These are phyloP conservation scores for Heliconius cydno DNA, from an alignment of 2,888 invertebrate genomes.

Conservation along the genomic window DNA sequence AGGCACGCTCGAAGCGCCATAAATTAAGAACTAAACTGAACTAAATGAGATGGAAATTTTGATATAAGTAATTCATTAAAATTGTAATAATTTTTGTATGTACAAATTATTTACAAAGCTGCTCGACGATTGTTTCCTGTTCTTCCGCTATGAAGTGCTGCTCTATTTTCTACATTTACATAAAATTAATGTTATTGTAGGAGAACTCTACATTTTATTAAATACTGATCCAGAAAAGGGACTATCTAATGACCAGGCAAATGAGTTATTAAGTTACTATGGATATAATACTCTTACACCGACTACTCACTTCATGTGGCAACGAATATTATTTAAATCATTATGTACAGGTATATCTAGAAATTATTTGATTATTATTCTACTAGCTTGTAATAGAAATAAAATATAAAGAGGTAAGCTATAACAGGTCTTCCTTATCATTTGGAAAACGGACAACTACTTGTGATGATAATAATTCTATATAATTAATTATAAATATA, in stretches of 20 bases:
- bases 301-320: constrained; percentile 88
- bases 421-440: background rate
- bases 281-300: constrained; percentile 90
- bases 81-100: too few species aligned
- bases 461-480: too few species aligned
- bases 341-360: constrained; percentile 67
- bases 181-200: constrained; percentile 51
- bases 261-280: constrained; percentile 81
- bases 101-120: background rate
- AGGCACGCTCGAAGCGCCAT: too few species aligned
- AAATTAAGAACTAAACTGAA: too few species aligned
- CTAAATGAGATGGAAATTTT: too few species aligned
- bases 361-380: background rate
- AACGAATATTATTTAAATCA: constrained; percentile 81
- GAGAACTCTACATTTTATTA: constrained; percentile 61
- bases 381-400: background rate
- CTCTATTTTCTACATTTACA: background rate
- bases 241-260: constrained; percentile 84
- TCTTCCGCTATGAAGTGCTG: background rate
- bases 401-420: background rate
- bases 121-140: background rate
- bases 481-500: too few species aligned
- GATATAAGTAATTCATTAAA: too few species aligned
- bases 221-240: constrained; percentile 79
- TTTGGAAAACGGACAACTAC: background rate